A percentile compares a stretch with the other conserved stretches of the same genome.
Evolutionary conservation across 2,113 vertebrate genomes (phyloP).

Genomic region (Neodontobutis hainanensis): DNA sequence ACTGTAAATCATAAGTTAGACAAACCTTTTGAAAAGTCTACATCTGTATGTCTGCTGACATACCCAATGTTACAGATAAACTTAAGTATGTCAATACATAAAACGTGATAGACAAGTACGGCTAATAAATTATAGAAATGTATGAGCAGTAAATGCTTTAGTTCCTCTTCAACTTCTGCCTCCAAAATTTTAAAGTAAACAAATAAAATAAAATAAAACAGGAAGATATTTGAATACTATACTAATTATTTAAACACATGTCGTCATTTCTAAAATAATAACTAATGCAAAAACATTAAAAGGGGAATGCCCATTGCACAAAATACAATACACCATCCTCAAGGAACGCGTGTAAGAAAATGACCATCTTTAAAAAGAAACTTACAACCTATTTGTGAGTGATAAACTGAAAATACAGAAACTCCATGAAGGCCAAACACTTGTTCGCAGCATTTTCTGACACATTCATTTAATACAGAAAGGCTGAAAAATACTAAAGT

Average conservation of each 20-base stretch:
- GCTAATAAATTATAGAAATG: no score
- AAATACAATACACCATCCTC: slow-evolving; percentile 31
- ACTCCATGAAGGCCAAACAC: slow-evolving; percentile 43
- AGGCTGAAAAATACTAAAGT: slow-evolving; percentile 72
- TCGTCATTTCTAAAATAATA: no score
- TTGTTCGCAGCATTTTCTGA: slow-evolving; percentile 64
- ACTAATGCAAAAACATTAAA: background rate
- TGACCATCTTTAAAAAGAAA: slow-evolving; percentile 33
- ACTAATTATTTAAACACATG: no score
- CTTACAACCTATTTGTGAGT: slow-evolving; percentile 27
- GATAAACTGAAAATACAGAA: slow-evolving; percentile 45
- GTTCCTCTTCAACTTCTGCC: no score
- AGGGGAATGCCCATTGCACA: slow-evolving; percentile 26
- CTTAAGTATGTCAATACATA: no score
- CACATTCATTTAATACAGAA: slow-evolving; percentile 74
- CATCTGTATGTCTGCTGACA: slow-evolving; percentile 17
- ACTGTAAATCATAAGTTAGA: slow-evolving; percentile 23
- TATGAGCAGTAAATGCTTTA: no score
- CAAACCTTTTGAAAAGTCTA: slow-evolving; percentile 19
- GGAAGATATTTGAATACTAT: no score
- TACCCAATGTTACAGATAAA: background rate
- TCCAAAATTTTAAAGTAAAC: no score
- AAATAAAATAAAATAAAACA: no score
- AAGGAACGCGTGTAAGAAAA: no score
- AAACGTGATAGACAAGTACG: no score